Evolutionary conservation across 2,113 vertebrate genomes (phyloP).

Genomic region (Hippopotamus amphibius): DNA sequence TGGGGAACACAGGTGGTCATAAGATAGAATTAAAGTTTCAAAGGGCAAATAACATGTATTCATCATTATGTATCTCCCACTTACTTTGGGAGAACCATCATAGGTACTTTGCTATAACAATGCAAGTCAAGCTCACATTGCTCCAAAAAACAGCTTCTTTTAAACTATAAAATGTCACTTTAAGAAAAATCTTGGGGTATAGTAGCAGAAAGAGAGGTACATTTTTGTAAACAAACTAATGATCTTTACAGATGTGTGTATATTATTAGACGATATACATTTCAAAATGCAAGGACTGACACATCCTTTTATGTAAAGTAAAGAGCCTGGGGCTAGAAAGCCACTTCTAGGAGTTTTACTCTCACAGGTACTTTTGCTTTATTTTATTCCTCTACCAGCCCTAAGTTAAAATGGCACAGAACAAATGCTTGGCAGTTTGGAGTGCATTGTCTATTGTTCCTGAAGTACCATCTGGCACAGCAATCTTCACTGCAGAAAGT

Average conservation of each 20-base stretch:
- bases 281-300: not conserved
- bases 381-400: constrained; percentile 12
- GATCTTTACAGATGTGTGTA: not conserved
- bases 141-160: not conserved
- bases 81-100: not conserved
- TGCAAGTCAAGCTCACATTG: not conserved
- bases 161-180: not conserved
- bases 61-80: not conserved
- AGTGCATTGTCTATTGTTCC: constrained; percentile 67
- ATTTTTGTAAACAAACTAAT: not conserved
- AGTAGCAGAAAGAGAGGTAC: not conserved
- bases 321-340: not conserved
- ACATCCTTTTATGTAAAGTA: not conserved
- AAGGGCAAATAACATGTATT: not conserved
- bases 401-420: constrained; percentile 57
- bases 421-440: constrained; percentile 65
- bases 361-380: constrained; percentile 35
- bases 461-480: constrained; percentile 75
- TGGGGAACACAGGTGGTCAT: not conserved
- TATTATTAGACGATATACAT: not conserved
- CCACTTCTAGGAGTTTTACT: not conserved
- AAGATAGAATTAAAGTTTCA: not conserved
- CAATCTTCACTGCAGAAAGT: constrained; percentile 57
- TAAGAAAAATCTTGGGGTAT: not conserved
- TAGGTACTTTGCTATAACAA: not conserved